A percentile compares a stretch with the other conserved stretches of the same genome.
Conservation (phyloP, 2,113 vertebrate genomes). For the Sus scrofa region T2T-Sscrofa CM000824.6:173898001-173898500, state of each 20-base stretch:
- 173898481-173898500: constrained; percentile 74
- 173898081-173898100: constrained; percentile 23
- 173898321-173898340: constrained; percentile 83
- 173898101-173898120: constrained; percentile 71
- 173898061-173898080: constrained; percentile 61
- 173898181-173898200: background rate
- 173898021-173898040: background rate
- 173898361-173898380: constrained; percentile 88
- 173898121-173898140: background rate
- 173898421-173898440: constrained; percentile 68
- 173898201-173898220: constrained; percentile 76
- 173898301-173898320: constrained; percentile 87
- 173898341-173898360: constrained; percentile 88
- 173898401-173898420: constrained; percentile 75
- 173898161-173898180: constrained; percentile 59
- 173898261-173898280: constrained; percentile 76
- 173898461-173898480: constrained; percentile 72
- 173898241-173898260: constrained; percentile 66
- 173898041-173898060: constrained; percentile 36
- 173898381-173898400: constrained; percentile 87
- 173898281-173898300: constrained; percentile 81
- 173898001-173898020: background rate
- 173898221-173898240: constrained; percentile 72
- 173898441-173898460: constrained; percentile 78
- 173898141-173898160: constrained; percentile 69